Conservation (phyloP, 2,797 vertebrate genomes). For the Gymnocypris eckloni region DNA sequence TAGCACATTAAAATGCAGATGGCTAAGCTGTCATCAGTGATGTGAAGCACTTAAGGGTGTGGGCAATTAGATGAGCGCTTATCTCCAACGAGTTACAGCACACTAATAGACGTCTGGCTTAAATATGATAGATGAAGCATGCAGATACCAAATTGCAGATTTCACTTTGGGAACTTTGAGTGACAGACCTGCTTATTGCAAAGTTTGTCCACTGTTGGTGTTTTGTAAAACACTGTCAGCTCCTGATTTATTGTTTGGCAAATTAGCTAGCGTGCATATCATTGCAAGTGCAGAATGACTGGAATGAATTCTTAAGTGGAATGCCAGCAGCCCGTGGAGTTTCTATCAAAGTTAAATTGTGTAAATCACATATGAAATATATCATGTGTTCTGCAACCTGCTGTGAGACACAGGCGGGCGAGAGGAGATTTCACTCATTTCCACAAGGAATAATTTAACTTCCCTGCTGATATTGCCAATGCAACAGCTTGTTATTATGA, state of each 20-base stretch:
- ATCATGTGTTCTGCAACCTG: not conserved
- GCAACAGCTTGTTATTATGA: slow-evolving; percentile 27
- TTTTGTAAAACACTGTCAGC: slow-evolving; percentile 25
- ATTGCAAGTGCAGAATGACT: slow-evolving; percentile 41
- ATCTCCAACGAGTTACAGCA: slow-evolving; percentile 72
- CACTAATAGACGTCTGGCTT: slow-evolving; percentile 66
- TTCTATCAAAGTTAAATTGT: not conserved
- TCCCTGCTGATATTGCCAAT: slow-evolving; percentile 23
- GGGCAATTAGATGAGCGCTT: slow-evolving; percentile 77
- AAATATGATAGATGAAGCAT: slow-evolving; percentile 63
- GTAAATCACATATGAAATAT: slow-evolving; percentile 13
- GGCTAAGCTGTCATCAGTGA: slow-evolving; percentile 66
- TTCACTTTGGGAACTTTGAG: slow-evolving; percentile 51
- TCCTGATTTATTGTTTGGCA: slow-evolving; percentile 46
- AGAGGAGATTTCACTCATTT: slow-evolving; percentile 28
- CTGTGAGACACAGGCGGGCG: not conserved
- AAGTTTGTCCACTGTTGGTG: slow-evolving; percentile 47
- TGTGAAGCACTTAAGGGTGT: slow-evolving; percentile 75
- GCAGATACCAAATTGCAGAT: slow-evolving; percentile 57
- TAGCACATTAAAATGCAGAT: slow-evolving; percentile 58
- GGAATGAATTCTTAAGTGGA: slow-evolving; percentile 36
- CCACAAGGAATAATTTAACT: slow-evolving; percentile 21
- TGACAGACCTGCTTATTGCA: slow-evolving; percentile 58
- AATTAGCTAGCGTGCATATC: slow-evolving; percentile 31
- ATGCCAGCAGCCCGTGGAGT: slow-evolving; percentile 9